Evolutionary conservation across 2,113 vertebrate genomes (phyloP), one percentile per base, ranked within the genome.

Genomic region (Craseonycteris thonglongyai): DNA sequence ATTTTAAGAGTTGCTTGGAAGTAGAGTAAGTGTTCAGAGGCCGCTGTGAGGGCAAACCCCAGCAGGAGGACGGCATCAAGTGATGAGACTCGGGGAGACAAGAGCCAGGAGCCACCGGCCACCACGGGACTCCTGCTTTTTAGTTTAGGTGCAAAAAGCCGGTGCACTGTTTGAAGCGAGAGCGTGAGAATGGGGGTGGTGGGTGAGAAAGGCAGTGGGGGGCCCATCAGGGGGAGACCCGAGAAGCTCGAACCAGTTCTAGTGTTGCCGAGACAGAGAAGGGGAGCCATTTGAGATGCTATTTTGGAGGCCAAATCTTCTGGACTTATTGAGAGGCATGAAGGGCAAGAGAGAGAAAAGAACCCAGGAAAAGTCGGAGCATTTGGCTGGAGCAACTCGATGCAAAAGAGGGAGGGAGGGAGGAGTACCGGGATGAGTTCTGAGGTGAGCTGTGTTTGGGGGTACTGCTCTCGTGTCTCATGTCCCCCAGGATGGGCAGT

Each of bases 1-100:
- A 93, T 92, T 94, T n/a, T 76, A 90, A 92, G 74, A 95, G 86
- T 89, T 97, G 97, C 93, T 93, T 86, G 86, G 90, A 92, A 95
- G 74, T 95, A 89, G 82, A 94, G 7, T 76, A 83, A 91, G 68
- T 45, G 59, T 58, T 66, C 21, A 3, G 24, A 75, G 71, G 87
- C 90, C 79, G 75, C 74, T 28, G 69, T 26, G 16, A 58, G 75
- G 84, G 81, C 92, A 95, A 92, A 51, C 22, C 89, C 83, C 59
- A 80, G 92, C 14, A 47, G 68, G n/a, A 76, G 91, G 38, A 79
- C 11, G 86, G 45, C 5, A 78, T 63, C 83, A 58, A 84, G 89
- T 76, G 82, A 89, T 12, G 51, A 89, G 47, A 61, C 24, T 42
- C 38, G 9, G 51, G 92, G 35, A 93, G 38, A 65, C 30, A 45